Percentiles rank a stretch among this genome's conserved stretches.
These are phyloP conservation scores for Neodiprion lecontei DNA, from an alignment of 1,140 invertebrate species.

Conservation along the genomic window DNA sequence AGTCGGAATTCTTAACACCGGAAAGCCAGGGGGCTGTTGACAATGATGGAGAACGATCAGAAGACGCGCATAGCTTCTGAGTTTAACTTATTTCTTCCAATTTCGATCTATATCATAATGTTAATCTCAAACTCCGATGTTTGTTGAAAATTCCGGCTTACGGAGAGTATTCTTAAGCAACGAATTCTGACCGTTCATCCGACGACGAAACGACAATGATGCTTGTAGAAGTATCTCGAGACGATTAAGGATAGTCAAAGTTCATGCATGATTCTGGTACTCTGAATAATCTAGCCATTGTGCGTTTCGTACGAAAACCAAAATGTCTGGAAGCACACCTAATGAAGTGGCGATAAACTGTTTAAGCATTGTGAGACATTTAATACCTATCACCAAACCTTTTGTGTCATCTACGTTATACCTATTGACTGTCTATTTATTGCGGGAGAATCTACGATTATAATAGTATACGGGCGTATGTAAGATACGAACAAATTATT, in stretches of 20 bases:
- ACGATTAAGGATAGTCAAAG: neutral
- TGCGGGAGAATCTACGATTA: neutral
- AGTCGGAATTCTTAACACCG: neutral
- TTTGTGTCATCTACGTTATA: neutral
- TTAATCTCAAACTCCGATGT: neutral
- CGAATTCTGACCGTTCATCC: neutral
- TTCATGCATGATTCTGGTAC: neutral
- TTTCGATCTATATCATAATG: neutral
- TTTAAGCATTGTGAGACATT: slow-evolving; percentile 5
- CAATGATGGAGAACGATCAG: neutral
- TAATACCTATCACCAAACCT: neutral
- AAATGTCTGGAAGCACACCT: slow-evolving; percentile 7
- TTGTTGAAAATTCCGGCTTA: neutral
- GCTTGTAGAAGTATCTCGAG: neutral
- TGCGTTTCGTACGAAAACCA: slow-evolving; percentile 2
- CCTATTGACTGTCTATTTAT: neutral
- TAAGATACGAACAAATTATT: neutral
- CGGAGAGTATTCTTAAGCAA: neutral
- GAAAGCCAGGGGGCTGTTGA: neutral
- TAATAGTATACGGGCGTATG: neutral
- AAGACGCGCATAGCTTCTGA: slow-evolving; percentile 3
- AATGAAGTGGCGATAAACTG: neutral
- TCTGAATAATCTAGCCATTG: neutral
- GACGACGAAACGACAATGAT: neutral
- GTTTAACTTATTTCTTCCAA: neutral